These are phyloP conservation scores for Priocnemis perturbator DNA, from an alignment of 2,888 invertebrate genomes.

Conservation along the genomic window DNA sequence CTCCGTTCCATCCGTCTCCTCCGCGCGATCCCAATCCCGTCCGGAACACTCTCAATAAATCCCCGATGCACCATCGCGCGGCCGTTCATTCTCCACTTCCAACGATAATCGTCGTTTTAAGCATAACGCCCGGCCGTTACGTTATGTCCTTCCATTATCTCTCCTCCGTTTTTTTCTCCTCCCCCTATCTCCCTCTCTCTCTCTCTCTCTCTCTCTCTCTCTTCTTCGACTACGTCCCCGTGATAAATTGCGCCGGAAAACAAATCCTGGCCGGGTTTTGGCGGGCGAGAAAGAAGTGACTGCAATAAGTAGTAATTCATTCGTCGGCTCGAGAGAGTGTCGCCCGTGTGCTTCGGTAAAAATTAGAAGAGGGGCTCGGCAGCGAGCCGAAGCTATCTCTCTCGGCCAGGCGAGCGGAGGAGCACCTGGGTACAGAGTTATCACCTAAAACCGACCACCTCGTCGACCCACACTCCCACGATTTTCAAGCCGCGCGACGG, in stretches of 20 bases:
- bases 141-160: conserved; percentile 8
- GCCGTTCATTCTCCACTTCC: too few species aligned
- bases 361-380: conserved; percentile 46
- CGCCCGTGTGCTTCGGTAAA: conserved; percentile 38
- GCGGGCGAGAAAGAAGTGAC: conserved; percentile 19
- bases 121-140: neutral
- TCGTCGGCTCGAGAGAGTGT: conserved; percentile 40
- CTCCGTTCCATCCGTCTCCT: too few species aligned
- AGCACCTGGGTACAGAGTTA: conserved; percentile 65
- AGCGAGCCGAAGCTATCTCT: conserved; percentile 17
- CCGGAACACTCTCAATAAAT: too few species aligned
- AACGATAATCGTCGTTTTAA: too few species aligned
- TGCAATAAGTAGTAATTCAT: conserved; percentile 51
- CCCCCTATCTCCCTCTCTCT: neutral
- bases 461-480: too few species aligned
- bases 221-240: too few species aligned
- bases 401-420: conserved; percentile 34
- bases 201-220: neutral
- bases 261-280: conserved; percentile 5
- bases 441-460: conserved; percentile 52
- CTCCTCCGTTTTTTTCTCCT: conserved; percentile 1
- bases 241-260: neutral
- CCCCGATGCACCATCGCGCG: too few species aligned
- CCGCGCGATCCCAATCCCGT: too few species aligned
- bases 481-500: neutral